A percentile compares a stretch with the other conserved stretches of the same genome.
Evolutionary conservation across 2,797 vertebrate species (phyloP).

Genomic region (Trematomus bernacchii): DNA sequence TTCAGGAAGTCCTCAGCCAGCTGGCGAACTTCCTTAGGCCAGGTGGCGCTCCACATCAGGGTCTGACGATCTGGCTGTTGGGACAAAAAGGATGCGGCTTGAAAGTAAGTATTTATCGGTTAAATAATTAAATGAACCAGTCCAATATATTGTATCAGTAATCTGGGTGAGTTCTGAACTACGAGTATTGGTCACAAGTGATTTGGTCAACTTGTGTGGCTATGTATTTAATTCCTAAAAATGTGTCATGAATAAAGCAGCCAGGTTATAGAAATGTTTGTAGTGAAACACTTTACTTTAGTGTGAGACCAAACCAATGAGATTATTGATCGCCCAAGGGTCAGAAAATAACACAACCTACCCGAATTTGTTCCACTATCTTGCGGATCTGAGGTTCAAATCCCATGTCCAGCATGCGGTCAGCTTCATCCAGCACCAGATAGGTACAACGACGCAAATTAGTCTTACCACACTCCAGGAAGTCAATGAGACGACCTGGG

Average conservation of each 20-base stretch:
- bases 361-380: constrained; percentile 97
- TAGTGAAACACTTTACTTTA: background rate
- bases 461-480: constrained; percentile 95
- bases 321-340: background rate
- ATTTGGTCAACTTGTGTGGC: background rate
- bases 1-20: constrained; percentile 97
- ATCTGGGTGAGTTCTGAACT: background rate
- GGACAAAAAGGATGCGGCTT: background rate
- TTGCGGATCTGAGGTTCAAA: constrained; percentile 98
- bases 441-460: constrained; percentile 97
- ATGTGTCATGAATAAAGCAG: background rate
- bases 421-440: constrained; percentile 97
- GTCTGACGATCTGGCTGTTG: constrained; percentile 92
- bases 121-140: background rate
- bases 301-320: background rate
- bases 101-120: background rate
- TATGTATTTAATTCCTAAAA: background rate
- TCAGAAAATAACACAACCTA: constrained; percentile 67
- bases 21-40: constrained; percentile 97
- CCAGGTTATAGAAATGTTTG: background rate
- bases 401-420: constrained; percentile 99
- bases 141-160: background rate
- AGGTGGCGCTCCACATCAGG: constrained; percentile 98
- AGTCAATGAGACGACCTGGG: constrained; percentile 96
- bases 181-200: background rate